These are phyloP conservation scores for Petromus typicus DNA, from an alignment of 2,113 vertebrate species.

Conservation along the genomic window DNA sequence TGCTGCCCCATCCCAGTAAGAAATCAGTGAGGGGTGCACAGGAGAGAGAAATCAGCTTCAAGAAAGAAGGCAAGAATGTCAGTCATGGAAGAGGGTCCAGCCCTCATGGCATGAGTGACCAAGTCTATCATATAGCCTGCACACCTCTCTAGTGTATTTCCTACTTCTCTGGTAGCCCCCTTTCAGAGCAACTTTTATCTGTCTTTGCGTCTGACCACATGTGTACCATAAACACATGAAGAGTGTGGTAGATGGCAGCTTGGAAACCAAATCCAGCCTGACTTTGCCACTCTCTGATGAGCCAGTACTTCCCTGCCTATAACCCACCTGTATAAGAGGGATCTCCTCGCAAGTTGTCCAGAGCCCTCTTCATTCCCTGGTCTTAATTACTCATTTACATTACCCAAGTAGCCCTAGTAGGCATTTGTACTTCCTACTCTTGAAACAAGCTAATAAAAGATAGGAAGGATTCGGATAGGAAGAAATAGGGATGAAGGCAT, in stretches of 20 bases:
- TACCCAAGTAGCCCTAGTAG: neutral
- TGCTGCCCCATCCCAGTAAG: no score
- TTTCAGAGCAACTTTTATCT: neutral
- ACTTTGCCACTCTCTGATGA: neutral
- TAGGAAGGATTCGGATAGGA: neutral
- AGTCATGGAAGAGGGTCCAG: accelerated
- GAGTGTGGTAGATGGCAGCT: neutral
- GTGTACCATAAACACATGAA: neutral
- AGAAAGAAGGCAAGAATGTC: neutral
- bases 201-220: neutral
- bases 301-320: neutral
- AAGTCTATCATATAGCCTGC: accelerated
- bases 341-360: neutral
- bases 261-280: neutral
- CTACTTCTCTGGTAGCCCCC: neutral
- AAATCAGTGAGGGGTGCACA: neutral
- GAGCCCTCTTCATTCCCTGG: neutral
- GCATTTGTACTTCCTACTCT: no score
- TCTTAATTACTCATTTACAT: neutral
- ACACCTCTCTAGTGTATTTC: no score
- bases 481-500: neutral
- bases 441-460: neutral
- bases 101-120: neutral
- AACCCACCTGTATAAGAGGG: neutral
- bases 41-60: neutral